Base-by-base conservation (phyloP, 1,140 invertebrate genomes). In the Dreissena polymorpha region DNA sequence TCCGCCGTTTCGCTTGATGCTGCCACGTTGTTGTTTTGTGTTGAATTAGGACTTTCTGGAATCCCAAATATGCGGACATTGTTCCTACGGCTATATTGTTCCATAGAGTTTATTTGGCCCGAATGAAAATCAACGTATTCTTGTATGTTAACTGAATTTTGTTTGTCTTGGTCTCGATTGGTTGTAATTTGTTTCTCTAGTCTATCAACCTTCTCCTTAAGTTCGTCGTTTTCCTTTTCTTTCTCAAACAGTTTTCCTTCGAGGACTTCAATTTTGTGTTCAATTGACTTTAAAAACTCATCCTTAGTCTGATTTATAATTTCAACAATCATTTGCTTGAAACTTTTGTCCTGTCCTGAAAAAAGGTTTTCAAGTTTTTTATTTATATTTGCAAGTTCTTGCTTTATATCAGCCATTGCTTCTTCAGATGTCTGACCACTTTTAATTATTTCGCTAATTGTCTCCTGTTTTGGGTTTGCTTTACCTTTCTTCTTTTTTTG, bases 241-340 rank as follows among this genome's bases (percentile, higher is more conserved):
- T 21, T 73, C 12, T 71, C 21, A 25, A 21, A 70, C 60, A 18
- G 86, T 13, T 87, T 91, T 82, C 16, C n/a, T 39, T 67, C 21
- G 0, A 25, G 60, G 21, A 78, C 60, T 29, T 53, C 13, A 21
- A 57, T 18, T 69, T 39, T 25, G 23, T 16, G 23, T 55, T 60
- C 12, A 50, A 50, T 53, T 21, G 23, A 57, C 53, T 60, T 64
- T 29, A 53, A 65, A 63, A 23, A 80, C 13, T 53, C 13, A 27
- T 5, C 68, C 53, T 60, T 55, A 71, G 14, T 64, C 55, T 79
- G 23, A n/a, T 64, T 27, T 78, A 29, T n/a, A 55, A 49, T 51
- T 10, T 51, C 25, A 25, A 16, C 49, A 39, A 60, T 18, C 13
- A 60, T 39, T 21, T 21, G 10, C 8, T 55, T 53, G 21, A 53